Base-by-base conservation (phyloP, 2,888 invertebrate genomes). In the Pyrrhia umbra region DNA sequence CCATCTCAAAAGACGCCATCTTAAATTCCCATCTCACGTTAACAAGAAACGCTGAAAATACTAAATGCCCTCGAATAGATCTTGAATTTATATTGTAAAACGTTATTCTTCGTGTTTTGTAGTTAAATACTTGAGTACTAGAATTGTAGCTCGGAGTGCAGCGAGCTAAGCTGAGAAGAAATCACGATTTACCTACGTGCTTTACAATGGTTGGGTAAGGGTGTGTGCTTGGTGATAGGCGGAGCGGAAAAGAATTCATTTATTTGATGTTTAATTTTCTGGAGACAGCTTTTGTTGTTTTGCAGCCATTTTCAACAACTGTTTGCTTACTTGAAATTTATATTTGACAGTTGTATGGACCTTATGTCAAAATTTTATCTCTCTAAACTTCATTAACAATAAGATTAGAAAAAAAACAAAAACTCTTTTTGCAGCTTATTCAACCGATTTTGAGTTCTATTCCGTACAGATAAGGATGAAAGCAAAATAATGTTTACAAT, bases 101-200 rank as follows among this genome's bases (percentile, higher is more conserved):
- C 34, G 57, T 73, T 60, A 64, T 52, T 23, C 34, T 57, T 20
- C 43, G 30, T 60, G 68, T 58, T 80, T 73, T 62, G 60, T 70
- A 64, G 63, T 61, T 67, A 69, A 77, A 77, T 74, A 80, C 65
- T 61, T 61, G 65, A 47, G 50, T 46, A 16, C 37, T 25, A 47
- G 68, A 42, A 58, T 55, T 56, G 59, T 51, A 56, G 60, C 52
- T 27, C 43, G 13, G 47, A 61, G 56, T 62, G 62, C 58, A 66
- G 54, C 20, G 43, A 40, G 63, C 67, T 68, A 42, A 66, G 62
- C 54, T 10, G 42, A 13, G 59, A 76, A 79, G 80, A 79, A 82
- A 82, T 82, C 80, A 80, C 82, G 75, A 82, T 76, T 79, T 74
- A 73, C 81, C 79, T 80, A 80, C 81, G 73, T 73, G 76, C 71